A percentile compares a stretch with the other conserved stretches of the same genome.
phyloP scores from a whole-genome alignment of 2,888 invertebrate species.

The Coleophora deauratella region DNA sequence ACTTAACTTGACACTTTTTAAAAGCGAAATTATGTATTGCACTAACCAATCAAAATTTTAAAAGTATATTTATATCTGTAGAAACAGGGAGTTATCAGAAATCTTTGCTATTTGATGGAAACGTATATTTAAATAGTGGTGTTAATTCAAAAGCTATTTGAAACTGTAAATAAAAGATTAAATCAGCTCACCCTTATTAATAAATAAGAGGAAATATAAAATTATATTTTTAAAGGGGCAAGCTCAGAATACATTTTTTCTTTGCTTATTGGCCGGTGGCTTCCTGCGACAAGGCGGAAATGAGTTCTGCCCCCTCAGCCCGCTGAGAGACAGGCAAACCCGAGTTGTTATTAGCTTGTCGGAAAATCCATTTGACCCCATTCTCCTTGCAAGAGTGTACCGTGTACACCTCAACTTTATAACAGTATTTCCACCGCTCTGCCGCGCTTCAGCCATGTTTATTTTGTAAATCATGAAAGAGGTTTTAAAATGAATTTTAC shows the following conservation, averaged over 20 bases:
- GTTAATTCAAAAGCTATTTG: too few species aligned
- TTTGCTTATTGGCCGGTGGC: slow-evolving; percentile 55
- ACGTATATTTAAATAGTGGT: too few species aligned
- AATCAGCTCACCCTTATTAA: slow-evolving; percentile 9
- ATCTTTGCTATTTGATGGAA: too few species aligned
- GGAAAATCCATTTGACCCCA: slow-evolving; percentile 38
- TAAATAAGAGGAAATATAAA: slow-evolving; percentile 38
- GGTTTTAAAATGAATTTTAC: neutral
- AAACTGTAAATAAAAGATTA: too few species aligned
- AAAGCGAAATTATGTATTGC: too few species aligned
- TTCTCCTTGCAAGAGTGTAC: slow-evolving; percentile 22
- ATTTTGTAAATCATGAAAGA: slow-evolving; percentile 7
- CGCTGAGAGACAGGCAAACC: slow-evolving; percentile 40
- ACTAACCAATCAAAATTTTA: too few species aligned
- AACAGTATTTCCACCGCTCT: slow-evolving; percentile 19
- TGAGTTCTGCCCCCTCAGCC: slow-evolving; percentile 50
- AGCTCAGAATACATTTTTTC: slow-evolving; percentile 56
- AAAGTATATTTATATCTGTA: too few species aligned
- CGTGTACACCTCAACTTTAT: slow-evolving; percentile 25
- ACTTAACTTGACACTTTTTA: too few species aligned
- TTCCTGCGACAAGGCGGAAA: slow-evolving; percentile 62
- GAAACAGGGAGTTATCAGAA: too few species aligned
- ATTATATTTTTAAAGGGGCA: slow-evolving; percentile 43
- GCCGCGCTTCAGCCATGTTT: slow-evolving; percentile 5
- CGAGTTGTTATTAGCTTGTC: slow-evolving; percentile 53